These are phyloP conservation scores for Apotomis capreana DNA, from an alignment of 2,888 invertebrate genomes.

Conservation along the genomic window DNA sequence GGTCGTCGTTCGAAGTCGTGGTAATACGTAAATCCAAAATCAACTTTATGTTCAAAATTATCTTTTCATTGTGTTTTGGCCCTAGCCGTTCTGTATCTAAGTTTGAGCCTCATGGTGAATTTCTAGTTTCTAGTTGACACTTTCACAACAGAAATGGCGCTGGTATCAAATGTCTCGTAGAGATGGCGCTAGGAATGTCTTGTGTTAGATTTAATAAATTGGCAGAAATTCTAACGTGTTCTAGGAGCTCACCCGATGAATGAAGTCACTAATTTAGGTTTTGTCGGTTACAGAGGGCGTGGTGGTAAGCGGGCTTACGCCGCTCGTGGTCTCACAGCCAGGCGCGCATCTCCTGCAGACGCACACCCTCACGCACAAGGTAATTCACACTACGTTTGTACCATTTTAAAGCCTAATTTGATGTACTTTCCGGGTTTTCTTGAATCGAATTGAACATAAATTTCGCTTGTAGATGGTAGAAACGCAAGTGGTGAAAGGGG, in stretches of 20 bases:
- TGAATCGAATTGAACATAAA: conserved; percentile 8
- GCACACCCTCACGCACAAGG: conserved; percentile 87
- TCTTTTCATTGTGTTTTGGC: no score
- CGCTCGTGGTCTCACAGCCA: conserved; percentile 86
- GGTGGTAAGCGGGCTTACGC: conserved; percentile 82
- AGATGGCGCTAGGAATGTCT: no score
- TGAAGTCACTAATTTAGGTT: neutral
- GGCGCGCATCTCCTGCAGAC: conserved; percentile 85
- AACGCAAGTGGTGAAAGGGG: conserved; percentile 82
- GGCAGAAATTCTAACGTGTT: no score
- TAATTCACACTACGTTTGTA: conserved; percentile 55
- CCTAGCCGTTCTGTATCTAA: no score
- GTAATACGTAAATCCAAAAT: no score
- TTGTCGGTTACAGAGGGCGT: conserved; percentile 60
- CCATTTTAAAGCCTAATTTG: conserved; percentile 38
- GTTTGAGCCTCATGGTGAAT: no score
- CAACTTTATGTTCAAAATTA: no score
- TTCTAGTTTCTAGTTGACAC: no score
- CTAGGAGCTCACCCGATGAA: neutral
- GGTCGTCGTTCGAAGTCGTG: no score
- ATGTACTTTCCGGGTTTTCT: neutral
- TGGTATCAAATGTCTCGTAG: no score
- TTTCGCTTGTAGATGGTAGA: conserved; percentile 68
- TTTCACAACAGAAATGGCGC: no score
- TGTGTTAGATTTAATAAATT: no score